Conservation (phyloP, 1,140 invertebrate genomes). For the Anadara kagoshimensis region DNA sequence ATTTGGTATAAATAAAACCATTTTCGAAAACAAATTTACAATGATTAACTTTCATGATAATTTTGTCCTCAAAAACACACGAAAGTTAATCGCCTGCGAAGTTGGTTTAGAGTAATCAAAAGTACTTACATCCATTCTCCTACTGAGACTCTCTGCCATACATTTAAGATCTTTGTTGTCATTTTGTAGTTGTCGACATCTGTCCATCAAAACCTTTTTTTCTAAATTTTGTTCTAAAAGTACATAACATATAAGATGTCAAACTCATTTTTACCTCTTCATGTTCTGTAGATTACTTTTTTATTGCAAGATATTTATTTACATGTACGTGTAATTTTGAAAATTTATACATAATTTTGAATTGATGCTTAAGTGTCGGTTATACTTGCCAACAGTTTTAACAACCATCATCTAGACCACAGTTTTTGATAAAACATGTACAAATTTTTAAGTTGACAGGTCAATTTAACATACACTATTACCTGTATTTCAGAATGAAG, state of each 20-base stretch:
- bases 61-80: too few species aligned
- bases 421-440: too few species aligned
- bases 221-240: constrained; percentile 66
- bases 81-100: too few species aligned
- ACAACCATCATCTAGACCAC: neutral
- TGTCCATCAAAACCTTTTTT: constrained; percentile 55
- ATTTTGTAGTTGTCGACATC: constrained; percentile 54
- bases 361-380: neutral
- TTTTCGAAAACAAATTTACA: too few species aligned
- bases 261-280: neutral
- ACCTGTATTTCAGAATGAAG: neutral
- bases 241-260: constrained; percentile 22
- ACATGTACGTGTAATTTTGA: neutral
- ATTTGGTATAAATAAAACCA: too few species aligned
- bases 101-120: neutral
- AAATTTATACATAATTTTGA: neutral
- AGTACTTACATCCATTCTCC: constrained; percentile 62
- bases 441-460: neutral
- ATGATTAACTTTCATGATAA: too few species aligned
- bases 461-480: neutral
- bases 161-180: constrained; percentile 62
- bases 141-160: constrained; percentile 57
- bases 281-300: neutral
- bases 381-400: neutral
- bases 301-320: neutral